These are phyloP conservation scores for Gambusia yucatana DNA, from an alignment of 2,797 vertebrate genomes.

Conservation along the genomic window DNA sequence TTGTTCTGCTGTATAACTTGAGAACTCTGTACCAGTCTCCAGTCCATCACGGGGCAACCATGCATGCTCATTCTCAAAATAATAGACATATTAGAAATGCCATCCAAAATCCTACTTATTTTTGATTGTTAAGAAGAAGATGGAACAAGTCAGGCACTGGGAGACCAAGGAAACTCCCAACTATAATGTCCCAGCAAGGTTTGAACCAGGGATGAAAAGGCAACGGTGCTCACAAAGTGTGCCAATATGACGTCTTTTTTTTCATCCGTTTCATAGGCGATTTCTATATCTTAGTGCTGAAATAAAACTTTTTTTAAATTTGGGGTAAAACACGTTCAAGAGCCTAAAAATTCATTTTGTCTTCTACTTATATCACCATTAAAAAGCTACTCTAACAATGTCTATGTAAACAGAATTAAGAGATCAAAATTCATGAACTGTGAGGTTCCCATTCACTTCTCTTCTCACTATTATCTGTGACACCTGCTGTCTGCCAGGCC, in stretches of 20 bases:
- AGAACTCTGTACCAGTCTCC: neutral
- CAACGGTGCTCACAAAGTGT: neutral
- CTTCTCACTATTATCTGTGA: slow-evolving; percentile 14
- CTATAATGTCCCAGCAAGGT: neutral
- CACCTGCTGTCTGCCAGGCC: slow-evolving; percentile 57
- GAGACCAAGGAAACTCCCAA: neutral
- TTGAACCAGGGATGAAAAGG: neutral
- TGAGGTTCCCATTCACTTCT: slow-evolving; percentile 28
- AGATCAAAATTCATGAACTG: neutral
- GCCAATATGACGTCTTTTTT: neutral
- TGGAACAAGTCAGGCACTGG: neutral
- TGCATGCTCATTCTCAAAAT: neutral
- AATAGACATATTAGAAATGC: neutral
- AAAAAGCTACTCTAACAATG: neutral
- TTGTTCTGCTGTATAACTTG: neutral
- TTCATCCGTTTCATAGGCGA: neutral
- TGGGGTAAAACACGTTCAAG: neutral
- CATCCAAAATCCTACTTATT: neutral
- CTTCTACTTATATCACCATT: neutral
- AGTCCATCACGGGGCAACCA: neutral
- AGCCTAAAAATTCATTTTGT: neutral
- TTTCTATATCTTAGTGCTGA: neutral
- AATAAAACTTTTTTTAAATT: neutral
- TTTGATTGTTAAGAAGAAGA: neutral
- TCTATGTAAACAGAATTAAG: slow-evolving; percentile 2